Conservation (phyloP, 2,888 invertebrate genomes). For the Lacanobia oleracea region DNA sequence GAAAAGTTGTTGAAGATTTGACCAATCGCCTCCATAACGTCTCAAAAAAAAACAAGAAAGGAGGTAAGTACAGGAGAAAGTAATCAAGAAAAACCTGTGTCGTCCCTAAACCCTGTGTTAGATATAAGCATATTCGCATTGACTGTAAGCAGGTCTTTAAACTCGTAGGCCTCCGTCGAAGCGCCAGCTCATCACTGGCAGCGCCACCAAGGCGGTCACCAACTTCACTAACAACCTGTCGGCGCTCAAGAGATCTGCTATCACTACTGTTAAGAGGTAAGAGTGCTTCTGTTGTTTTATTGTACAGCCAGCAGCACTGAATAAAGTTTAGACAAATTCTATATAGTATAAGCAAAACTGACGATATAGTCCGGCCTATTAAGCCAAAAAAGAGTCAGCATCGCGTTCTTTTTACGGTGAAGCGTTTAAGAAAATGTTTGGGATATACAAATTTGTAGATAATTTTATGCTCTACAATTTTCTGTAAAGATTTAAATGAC, state of each 20-base stretch:
- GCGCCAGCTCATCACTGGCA: constrained; percentile 84
- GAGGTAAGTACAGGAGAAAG: too few species aligned
- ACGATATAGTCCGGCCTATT: too few species aligned
- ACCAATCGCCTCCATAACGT: too few species aligned
- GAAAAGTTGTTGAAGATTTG: too few species aligned
- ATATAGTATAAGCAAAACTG: too few species aligned
- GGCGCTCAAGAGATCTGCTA: constrained; percentile 84
- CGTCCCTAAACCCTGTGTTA: constrained; percentile 13
- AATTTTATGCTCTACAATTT: too few species aligned
- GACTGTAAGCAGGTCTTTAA: constrained; percentile 71
- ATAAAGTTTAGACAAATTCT: not conserved
- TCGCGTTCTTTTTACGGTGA: too few species aligned
- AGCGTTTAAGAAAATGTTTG: too few species aligned
- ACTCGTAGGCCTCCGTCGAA: constrained; percentile 80
- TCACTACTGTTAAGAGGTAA: constrained; percentile 87
- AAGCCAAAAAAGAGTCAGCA: too few species aligned
- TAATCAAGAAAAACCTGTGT: constrained; percentile 1
- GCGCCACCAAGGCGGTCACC: constrained; percentile 82
- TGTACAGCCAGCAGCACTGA: not conserved
- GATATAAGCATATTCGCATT: constrained; percentile 54
- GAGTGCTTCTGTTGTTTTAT: not conserved
- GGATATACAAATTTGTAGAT: too few species aligned
- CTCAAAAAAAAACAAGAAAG: too few species aligned
- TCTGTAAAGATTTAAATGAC: too few species aligned
- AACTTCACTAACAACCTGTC: constrained; percentile 79